Percentiles rank a stretch among this genome's conserved stretches.
Evolutionary conservation across 1,140 invertebrate genomes (phyloP).

Genomic region (Leptonema lineaticorne): DNA sequence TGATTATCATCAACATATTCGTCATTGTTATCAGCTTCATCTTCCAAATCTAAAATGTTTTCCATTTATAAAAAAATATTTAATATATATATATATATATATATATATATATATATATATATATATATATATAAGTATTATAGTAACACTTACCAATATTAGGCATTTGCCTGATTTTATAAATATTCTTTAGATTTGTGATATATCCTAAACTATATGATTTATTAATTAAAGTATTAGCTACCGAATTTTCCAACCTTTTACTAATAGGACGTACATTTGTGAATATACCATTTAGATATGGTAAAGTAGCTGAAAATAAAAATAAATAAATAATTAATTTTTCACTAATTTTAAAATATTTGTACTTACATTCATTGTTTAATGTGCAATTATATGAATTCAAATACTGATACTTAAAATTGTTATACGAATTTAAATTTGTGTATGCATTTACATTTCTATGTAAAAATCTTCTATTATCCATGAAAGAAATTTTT

Average conservation of each 20-base stretch:
- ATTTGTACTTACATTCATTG: no score
- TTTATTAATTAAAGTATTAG: neutral
- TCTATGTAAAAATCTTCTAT: neutral
- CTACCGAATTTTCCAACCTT: neutral
- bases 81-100: neutral
- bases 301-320: slow-evolving; percentile 17
- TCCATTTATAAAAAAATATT: neutral
- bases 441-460: neutral
- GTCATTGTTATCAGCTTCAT: neutral
- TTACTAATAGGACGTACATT: neutral
- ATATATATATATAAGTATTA: neutral
- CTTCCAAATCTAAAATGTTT: neutral
- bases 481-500: no score
- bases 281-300: slow-evolving; percentile 11
- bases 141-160: neutral
- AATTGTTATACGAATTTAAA: neutral
- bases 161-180: neutral
- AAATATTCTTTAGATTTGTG: neutral
- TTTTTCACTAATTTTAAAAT: no score
- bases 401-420: neutral
- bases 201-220: neutral
- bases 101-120: neutral
- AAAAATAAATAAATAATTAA: neutral
- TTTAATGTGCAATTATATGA: no score
- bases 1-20: neutral